A percentile compares a stretch with the other conserved stretches of the same genome.
phyloP scores from a whole-genome alignment of 2,888 invertebrate genomes.

The Metellina segmentata region DNA sequence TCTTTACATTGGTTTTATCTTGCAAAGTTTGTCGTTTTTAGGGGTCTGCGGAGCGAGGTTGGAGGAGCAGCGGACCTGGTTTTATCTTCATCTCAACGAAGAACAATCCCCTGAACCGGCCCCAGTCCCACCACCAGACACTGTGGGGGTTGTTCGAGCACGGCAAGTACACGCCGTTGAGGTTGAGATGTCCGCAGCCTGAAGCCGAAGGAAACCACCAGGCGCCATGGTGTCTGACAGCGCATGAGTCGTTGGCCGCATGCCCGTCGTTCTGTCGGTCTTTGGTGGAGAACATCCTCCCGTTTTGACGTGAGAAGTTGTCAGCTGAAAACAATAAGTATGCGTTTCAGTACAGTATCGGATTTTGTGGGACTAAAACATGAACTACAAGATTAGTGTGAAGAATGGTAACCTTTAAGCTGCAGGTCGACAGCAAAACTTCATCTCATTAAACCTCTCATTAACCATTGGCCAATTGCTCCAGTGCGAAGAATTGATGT shows the following conservation, averaged over 20 bases:
- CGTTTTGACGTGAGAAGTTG: background rate
- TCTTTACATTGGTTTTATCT: no score
- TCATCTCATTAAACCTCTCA: no score
- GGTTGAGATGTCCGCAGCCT: background rate
- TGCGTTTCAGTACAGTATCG: no score
- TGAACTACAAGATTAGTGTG: no score
- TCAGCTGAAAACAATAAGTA: background rate
- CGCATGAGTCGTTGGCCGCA: background rate
- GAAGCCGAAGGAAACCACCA: background rate
- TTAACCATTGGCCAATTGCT: no score
- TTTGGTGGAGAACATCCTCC: background rate
- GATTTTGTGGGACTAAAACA: no score
- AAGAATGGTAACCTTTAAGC: no score
- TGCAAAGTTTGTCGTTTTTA: no score
- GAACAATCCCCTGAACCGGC: background rate
- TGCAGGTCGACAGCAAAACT: no score
- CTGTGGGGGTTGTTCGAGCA: background rate
- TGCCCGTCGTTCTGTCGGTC: background rate
- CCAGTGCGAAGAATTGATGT: no score
- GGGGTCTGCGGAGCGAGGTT: no score
- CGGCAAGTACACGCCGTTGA: conserved; percentile 3
- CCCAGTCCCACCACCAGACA: conserved; percentile 1
- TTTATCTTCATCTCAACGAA: background rate
- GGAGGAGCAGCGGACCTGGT: no score
- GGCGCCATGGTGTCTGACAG: background rate